These are phyloP conservation scores for Dascyllus trimaculatus DNA, from an alignment of 2,113 vertebrate genomes.

Conservation along the genomic window DNA sequence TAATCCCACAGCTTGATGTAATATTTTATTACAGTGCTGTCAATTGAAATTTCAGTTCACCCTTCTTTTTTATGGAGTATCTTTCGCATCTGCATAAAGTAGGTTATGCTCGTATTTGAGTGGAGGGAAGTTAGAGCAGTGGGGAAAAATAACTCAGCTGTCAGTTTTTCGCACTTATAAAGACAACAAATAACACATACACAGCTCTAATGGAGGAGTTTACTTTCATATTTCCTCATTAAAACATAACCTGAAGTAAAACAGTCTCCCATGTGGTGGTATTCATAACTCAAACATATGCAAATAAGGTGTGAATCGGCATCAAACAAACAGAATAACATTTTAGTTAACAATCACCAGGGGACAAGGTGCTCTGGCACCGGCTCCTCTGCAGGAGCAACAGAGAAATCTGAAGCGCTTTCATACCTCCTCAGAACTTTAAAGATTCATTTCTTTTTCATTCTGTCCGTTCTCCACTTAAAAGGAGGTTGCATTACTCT, in stretches of 20 bases:
- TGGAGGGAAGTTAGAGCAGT: constrained; percentile 27
- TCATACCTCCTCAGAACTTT: constrained; percentile 32
- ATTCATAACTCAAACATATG: constrained; percentile 75
- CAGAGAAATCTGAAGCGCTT: constrained; percentile 18
- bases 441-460: constrained; percentile 44
- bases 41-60: constrained; percentile 10
- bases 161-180: constrained; percentile 52
- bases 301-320: constrained; percentile 66
- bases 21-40: background rate
- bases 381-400: constrained; percentile 31
- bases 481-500: background rate
- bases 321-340: constrained; percentile 67
- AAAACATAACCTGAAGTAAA: constrained; percentile 81
- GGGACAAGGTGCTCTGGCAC: constrained; percentile 56
- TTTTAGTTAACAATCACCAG: constrained; percentile 72
- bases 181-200: constrained; percentile 61
- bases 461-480: constrained; percentile 1
- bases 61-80: background rate
- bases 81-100: constrained; percentile 42
- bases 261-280: constrained; percentile 58
- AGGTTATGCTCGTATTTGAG: constrained; percentile 51
- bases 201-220: constrained; percentile 50
- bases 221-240: constrained; percentile 75
- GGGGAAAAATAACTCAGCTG: constrained; percentile 47
- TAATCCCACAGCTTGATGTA: background rate